Base-by-base conservation (phyloP, 2,113 vertebrate species). In the Centrocercus urophasianus region DNA sequence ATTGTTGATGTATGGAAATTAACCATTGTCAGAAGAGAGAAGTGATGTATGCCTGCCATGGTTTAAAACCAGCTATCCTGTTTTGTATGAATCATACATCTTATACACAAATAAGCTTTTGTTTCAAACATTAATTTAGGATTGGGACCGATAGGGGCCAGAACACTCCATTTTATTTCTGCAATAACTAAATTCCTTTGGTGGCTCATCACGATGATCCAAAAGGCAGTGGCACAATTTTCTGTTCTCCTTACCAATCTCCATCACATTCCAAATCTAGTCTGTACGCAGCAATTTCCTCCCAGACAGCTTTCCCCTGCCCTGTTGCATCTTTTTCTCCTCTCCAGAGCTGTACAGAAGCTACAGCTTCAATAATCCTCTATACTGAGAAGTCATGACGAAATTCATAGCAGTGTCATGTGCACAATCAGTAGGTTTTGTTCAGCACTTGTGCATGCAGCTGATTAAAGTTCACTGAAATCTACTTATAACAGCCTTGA, bases 21-120 rank as follows among this genome's bases (percentile, higher is more conserved):
- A 7, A 5, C 17, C 27, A 19, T 7, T 0, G 0, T 2, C 45
- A 17, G 14, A 14, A 65, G 6, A 54, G 2, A 45, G 24, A 78
- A 78, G 54, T 40, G 10, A 2, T 2, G 36, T 56, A 60, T 20
- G 8, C 12, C 48, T 17, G 0, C 6, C 7, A 13, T 32, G 6
- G 11, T 74, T 92, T 69, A 72, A 72, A 83, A 20, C 1, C 3
- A 65, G 0, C 7, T 57, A 5, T 57, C 12, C 34, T 9, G 59
- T 14, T 77, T 7, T 59, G 3, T 22, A 56, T 56, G 24, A n/a
- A 56, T 74, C 30, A 20, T 32, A 6, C 9, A 32, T 50, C 27
- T 63, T 10, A 71, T 40, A 77, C 30, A 45, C 12, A 66, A 22
- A 54, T 17, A 88, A 45, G 2, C 1, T 28, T 83, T 65, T 65